A percentile compares a stretch with the other conserved stretches of the same genome.
Evolutionary conservation across 2,888 invertebrate genomes (phyloP).

Genomic region (Drosophila stalkeri): DNA sequence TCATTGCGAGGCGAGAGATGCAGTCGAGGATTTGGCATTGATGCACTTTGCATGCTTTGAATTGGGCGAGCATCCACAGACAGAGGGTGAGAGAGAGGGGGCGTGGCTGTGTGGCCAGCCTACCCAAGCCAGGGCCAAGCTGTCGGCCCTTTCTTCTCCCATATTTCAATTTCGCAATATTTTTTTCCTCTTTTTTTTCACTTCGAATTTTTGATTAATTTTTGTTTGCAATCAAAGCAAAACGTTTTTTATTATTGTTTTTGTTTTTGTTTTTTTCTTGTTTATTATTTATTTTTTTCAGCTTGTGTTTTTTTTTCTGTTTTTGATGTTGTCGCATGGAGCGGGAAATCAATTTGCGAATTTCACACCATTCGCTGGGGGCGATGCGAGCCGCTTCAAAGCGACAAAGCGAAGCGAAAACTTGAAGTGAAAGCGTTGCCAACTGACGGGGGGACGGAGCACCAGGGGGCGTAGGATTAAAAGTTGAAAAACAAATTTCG

Average conservation of each 20-base stretch:
- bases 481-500: constrained; percentile 4
- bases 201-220: constrained; percentile 30
- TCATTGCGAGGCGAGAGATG: constrained; percentile 8
- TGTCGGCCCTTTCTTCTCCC: constrained; percentile 18
- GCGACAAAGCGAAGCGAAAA: constrained; percentile 15
- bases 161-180: constrained; percentile 18
- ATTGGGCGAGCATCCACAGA: constrained; percentile 10
- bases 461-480: neutral
- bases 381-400: constrained; percentile 6
- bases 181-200: neutral
- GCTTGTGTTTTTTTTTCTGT: constrained; percentile 16
- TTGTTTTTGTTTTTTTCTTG: neutral
- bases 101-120: constrained; percentile 49
- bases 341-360: constrained; percentile 36
- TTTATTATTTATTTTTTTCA: constrained; percentile 5
- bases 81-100: neutral
- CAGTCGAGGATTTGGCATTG: constrained; percentile 3
- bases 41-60: neutral
- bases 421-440: neutral
- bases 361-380: constrained; percentile 31
- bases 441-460: neutral
- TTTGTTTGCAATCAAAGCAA: constrained; percentile 39
- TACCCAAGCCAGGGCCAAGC: constrained; percentile 29
- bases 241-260: constrained; percentile 15
- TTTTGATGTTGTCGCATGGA: constrained; percentile 12